Evolutionary conservation across 1,140 invertebrate species (phyloP), one percentile per base, ranked within the genome.

Genomic region (Acromyrmex charruanus): DNA sequence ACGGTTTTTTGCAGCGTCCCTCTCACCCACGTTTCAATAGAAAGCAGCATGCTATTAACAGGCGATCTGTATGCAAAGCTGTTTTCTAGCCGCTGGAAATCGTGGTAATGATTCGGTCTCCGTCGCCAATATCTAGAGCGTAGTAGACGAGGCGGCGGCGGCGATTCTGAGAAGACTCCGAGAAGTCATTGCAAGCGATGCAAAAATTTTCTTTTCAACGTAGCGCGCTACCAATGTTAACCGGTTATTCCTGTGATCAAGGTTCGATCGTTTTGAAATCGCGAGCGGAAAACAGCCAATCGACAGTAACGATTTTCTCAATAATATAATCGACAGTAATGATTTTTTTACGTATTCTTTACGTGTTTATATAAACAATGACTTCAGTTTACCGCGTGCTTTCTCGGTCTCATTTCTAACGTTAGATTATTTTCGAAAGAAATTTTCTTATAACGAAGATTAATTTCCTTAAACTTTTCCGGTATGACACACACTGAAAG

Each of bases 11-110:
- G n/a, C 2, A 28, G 10, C 21, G 9, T 44, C 18, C 21, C 31
- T 84, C 61, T 35, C 61, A n/a, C 65, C 28, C 61, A 85, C 28
- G 55, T 77, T 85, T 69, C 51, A 68, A n/a, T 87, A 75, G 86
- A 85, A 87, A 85, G 86, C 66, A 85, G 61, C 69, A 16, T 68
- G 49, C 21, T n/a, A 87, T 87, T 87, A 87, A 77, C 71, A 35
- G 21, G 35, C 71, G 69, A 87, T 87, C 51, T 85, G 55, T 85
- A 87, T 87, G 86, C 86, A 87, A 87, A 87, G 35, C 63, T 6
- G 66, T 87, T 87, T 87, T 87, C 86, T 77, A 87, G 21, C 75
- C 39, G 49, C 44, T 87, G 81, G 81, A 87, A 85, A 85, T 85
- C 69, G 51, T 59, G 53, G 71, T 69, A 85, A 85, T 69, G 39